Percentiles rank a stretch among this genome's conserved stretches.
phyloP scores from a whole-genome alignment of 2,113 vertebrate genomes.

The Semnopithecus entellus region DNA sequence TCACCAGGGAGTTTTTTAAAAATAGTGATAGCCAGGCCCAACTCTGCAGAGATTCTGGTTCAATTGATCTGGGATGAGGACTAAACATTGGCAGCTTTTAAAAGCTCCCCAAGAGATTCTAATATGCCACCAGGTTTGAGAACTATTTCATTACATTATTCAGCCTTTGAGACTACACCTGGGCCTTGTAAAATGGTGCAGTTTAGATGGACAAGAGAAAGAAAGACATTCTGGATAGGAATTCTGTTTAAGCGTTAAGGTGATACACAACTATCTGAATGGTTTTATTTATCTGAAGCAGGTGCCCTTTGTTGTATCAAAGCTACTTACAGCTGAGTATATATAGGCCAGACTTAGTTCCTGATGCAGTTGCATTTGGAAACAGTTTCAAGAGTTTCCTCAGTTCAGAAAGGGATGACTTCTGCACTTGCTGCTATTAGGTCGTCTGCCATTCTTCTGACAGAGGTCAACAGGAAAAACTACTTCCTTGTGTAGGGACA shows the following conservation, averaged over 20 bases:
- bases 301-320: background rate
- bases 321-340: background rate
- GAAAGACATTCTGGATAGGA: background rate
- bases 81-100: background rate
- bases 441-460: background rate
- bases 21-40: background rate
- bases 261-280: background rate
- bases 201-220: background rate
- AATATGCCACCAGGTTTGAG: background rate
- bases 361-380: background rate
- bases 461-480: background rate
- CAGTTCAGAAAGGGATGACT: background rate
- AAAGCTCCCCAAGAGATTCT: background rate
- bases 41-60: background rate
- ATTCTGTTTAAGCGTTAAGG: background rate
- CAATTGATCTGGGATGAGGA: background rate
- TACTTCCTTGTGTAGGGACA: background rate
- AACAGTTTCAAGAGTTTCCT: constrained; percentile 13
- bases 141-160: background rate
- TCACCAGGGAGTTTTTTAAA: background rate
- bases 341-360: background rate
- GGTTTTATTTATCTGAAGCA: background rate
- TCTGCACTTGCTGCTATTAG: background rate
- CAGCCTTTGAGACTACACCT: background rate
- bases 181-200: background rate